Evolutionary conservation across 2,888 invertebrate genomes (phyloP), one percentile per base, ranked within the genome.

Genomic region (Synergus itoensis): DNA sequence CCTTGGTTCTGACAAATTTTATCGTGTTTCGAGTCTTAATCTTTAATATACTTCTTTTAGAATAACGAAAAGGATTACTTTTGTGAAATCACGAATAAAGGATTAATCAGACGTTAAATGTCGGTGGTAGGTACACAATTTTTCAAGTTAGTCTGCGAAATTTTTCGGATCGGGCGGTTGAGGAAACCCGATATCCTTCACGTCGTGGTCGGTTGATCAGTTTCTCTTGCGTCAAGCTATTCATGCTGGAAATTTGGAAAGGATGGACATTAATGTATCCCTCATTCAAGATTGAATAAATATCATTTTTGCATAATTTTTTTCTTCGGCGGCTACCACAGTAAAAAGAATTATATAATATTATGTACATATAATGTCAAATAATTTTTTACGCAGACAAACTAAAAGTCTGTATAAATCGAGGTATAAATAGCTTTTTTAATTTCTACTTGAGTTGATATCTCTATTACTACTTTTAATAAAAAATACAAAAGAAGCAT

Each of bases 151-250:
- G 36, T 73, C 48, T 53, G 16, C 36, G 53, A 14, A 12, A 73
- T 73, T 73, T 73, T 73, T 36, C 4, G 53, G 11, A 36, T 18
- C 36, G 48, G 53, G 36, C 40, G n/a, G 28, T 53, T 36, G 48
- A 8, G 12, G 73, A 73, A 73, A 73, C 53, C n/a, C 36, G 73
- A 73, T 73, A 73, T 73, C 73, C 73, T 73, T 73, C 53, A 73
- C n/a, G 36, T 53, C 73, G 53, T 73, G 53, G 36, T 53, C 73
- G 48, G 53, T 73, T 36, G 36, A 73, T 73, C 73, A 53, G 53
- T 73, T 73, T 73, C 73, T 40, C n/a, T 73, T 73, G 9, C 48
- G 36, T 16, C 45, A 28, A 36, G 11, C 48, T 73, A 60, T 60
- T 60, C 60, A 12, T 28, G 60, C 12, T 60, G 60, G 21, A 60